phyloP scores from a whole-genome alignment of 2,113 vertebrate genomes.

The Monopterus albus region DNA sequence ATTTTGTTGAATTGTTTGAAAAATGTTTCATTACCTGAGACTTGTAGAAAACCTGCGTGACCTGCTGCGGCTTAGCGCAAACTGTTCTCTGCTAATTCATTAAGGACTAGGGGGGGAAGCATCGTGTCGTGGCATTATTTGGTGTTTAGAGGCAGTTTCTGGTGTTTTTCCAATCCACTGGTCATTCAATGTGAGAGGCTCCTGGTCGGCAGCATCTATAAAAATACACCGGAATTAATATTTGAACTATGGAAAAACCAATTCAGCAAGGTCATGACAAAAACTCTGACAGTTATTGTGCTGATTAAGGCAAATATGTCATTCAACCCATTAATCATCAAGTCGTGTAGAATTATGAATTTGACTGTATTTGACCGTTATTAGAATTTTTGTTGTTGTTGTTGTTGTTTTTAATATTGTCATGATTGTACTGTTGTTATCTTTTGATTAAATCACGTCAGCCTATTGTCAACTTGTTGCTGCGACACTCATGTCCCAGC shows the following conservation, averaged over 20 bases:
- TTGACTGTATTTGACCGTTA: no score
- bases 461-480: no score
- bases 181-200: conserved; percentile 37
- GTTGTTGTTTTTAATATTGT: conserved; percentile 1
- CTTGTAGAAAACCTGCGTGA: not conserved
- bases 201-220: conserved; percentile 35
- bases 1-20: not conserved
- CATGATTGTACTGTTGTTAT: no score
- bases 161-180: conserved; percentile 49
- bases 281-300: not conserved
- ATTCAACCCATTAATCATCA: conserved; percentile 6
- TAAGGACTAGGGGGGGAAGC: conserved; percentile 11
- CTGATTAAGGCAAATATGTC: not conserved
- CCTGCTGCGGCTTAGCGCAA: conserved; percentile 13
- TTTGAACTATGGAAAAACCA: not conserved
- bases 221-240: conserved; percentile 16
- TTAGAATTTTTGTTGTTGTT: not conserved
- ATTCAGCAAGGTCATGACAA: conserved; percentile 1
- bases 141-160: conserved; percentile 35
- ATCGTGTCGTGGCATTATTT: conserved; percentile 47
- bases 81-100: conserved; percentile 35
- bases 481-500: no score
- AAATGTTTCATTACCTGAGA: not conserved
- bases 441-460: no score
- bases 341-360: no score